Percentiles rank a stretch among this genome's conserved stretches.
phyloP scores from a whole-genome alignment of 2,113 vertebrate species.

The Zosterops japonicus region DNA sequence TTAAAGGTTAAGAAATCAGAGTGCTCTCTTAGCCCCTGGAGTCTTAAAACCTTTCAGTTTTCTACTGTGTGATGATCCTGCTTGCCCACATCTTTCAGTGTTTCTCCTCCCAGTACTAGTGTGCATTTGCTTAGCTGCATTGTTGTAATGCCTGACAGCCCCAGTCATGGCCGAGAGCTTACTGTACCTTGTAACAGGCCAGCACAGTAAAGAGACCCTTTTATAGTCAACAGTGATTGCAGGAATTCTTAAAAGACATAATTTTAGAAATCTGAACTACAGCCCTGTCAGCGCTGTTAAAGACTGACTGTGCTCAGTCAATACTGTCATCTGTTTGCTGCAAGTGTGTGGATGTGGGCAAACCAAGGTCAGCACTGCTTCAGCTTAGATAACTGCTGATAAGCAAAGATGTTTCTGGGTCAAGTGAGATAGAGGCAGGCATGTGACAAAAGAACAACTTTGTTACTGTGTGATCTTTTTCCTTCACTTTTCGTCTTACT shows the following conservation, averaged over 20 bases:
- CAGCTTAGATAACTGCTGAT: not conserved
- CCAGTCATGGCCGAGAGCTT: not conserved
- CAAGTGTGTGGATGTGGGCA: not conserved
- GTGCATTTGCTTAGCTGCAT: not conserved
- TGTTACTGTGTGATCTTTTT: not conserved
- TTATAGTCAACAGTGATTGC: not conserved
- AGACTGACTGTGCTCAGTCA: not conserved
- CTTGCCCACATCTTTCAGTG: not conserved
- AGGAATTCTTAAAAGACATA: not conserved
- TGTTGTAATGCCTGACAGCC: not conserved
- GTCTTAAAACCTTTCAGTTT: not conserved
- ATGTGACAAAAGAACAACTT: not conserved
- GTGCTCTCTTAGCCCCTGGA: not conserved
- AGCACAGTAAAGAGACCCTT: not conserved
- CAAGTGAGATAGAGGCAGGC: not conserved
- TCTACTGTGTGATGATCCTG: not conserved
- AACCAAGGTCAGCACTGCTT: not conserved
- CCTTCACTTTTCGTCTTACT: not conserved
- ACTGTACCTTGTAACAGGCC: not conserved
- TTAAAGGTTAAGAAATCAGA: not conserved
- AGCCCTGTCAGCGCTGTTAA: not conserved
- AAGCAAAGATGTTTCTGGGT: not conserved
- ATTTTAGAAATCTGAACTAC: not conserved
- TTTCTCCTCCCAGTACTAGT: not conserved
- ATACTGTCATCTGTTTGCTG: not conserved